Evolutionary conservation across 2,888 invertebrate species (phyloP).

Genomic region (Pantelozetes paolii): DNA sequence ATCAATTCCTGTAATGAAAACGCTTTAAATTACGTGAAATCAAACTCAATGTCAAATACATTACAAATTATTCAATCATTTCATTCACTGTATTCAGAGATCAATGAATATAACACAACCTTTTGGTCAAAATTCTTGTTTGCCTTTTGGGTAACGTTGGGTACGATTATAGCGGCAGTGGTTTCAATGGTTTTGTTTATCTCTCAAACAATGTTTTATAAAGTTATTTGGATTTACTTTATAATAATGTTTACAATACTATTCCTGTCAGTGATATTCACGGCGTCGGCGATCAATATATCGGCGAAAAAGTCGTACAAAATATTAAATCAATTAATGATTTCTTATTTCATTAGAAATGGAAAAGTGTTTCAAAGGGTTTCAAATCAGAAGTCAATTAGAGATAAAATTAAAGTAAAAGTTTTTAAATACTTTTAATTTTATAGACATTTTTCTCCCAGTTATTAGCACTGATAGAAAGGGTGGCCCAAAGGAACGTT

Average conservation of each 20-base stretch:
- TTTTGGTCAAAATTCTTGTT: not conserved
- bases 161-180: not conserved
- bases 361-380: too few species aligned
- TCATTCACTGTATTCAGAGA: not conserved
- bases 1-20: not conserved
- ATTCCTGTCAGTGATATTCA: not conserved
- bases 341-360: not conserved
- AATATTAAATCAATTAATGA: not conserved
- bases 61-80: not conserved
- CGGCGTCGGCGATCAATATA: not conserved
- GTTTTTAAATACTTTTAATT: not conserved
- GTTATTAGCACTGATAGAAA: not conserved
- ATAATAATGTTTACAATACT: not conserved
- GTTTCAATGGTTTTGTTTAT: not conserved
- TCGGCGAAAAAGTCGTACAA: not conserved
- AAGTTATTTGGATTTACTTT: not conserved
- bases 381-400: not conserved
- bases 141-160: not conserved
- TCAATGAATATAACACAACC: conserved; percentile 10
- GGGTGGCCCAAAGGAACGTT: not conserved
- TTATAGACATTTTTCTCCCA: not conserved
- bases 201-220: not conserved
- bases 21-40: not conserved
- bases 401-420: not conserved
- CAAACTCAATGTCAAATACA: too few species aligned